Evolutionary conservation across 2,888 invertebrate species (phyloP).

Genomic region (Ferdinandea cuprea): DNA sequence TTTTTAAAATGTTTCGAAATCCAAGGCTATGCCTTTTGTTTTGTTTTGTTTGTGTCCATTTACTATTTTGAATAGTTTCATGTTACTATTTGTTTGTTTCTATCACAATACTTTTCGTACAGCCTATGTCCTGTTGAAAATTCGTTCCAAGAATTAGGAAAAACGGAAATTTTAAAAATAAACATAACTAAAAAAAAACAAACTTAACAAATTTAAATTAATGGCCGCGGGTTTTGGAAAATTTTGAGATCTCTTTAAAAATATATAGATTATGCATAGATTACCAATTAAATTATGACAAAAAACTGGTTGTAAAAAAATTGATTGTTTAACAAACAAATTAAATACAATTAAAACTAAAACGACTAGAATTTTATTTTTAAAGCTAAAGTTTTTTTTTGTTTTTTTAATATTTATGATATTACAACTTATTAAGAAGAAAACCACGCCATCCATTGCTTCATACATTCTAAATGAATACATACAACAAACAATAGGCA

Average conservation of each 20-base stretch:
- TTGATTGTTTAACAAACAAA: too few species aligned
- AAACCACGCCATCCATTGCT: constrained; percentile 26
- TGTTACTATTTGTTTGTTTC: constrained; percentile 49
- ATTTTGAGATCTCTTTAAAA: constrained; percentile 63
- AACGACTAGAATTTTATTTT: constrained; percentile 64
- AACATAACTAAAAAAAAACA: constrained; percentile 16
- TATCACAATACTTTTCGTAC: constrained; percentile 71
- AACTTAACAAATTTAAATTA: constrained; percentile 15
- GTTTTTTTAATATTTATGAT: not conserved
- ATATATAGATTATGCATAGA: not conserved
- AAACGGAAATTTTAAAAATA: constrained; percentile 1
- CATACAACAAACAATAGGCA: constrained; percentile 42
- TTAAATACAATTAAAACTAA: constrained; percentile 48
- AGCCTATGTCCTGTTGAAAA: constrained; percentile 56
- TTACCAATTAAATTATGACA: constrained; percentile 31
- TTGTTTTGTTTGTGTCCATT: constrained; percentile 10
- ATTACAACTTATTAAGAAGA: constrained; percentile 2
- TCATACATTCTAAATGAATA: constrained; percentile 43
- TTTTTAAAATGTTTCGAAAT: constrained; percentile 6
- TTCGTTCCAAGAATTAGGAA: constrained; percentile 52
- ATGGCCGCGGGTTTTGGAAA: constrained; percentile 57
- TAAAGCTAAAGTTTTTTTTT: constrained; percentile 63
- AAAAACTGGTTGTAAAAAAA: constrained; percentile 1
- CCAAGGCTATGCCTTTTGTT: constrained; percentile 66
- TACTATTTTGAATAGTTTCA: constrained; percentile 57